Conservation (phyloP, 2,113 vertebrate species). For the Zootoca vivipara region DNA sequence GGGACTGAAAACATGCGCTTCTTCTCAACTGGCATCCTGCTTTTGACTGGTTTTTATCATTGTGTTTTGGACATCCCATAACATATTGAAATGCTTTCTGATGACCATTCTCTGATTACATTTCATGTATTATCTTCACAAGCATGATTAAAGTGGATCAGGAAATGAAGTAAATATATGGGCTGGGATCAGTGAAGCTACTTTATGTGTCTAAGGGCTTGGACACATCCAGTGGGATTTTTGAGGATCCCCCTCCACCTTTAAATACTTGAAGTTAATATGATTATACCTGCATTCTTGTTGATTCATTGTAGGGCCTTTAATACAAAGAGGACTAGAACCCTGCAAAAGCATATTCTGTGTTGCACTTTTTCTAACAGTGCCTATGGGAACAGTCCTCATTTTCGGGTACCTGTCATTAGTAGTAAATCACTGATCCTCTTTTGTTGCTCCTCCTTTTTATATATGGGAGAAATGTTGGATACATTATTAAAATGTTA, state of each 20-base stretch:
- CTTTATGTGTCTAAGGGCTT: background rate
- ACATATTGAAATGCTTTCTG: background rate
- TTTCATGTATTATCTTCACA: background rate
- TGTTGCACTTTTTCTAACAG: background rate
- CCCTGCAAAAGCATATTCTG: background rate
- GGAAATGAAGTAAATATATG: background rate
- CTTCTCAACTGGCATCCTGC: conserved; percentile 20
- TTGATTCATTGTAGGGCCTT: background rate
- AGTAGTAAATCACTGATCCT: background rate
- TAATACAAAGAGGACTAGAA: background rate
- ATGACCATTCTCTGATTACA: background rate
- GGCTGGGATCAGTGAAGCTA: background rate
- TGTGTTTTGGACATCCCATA: background rate
- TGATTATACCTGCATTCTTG: too few relatives aligned
- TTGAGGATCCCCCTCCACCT: background rate
- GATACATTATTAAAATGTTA: background rate
- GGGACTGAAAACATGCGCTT: conserved; percentile 2
- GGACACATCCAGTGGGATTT: too few relatives aligned
- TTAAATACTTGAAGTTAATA: background rate
- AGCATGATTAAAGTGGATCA: background rate
- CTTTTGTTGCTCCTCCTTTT: background rate
- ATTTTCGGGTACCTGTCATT: background rate
- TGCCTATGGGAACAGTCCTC: background rate
- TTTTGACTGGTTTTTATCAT: background rate
- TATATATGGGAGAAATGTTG: background rate